Conservation (phyloP, 2,113 vertebrate genomes). For the Collichthys lucidus region DNA sequence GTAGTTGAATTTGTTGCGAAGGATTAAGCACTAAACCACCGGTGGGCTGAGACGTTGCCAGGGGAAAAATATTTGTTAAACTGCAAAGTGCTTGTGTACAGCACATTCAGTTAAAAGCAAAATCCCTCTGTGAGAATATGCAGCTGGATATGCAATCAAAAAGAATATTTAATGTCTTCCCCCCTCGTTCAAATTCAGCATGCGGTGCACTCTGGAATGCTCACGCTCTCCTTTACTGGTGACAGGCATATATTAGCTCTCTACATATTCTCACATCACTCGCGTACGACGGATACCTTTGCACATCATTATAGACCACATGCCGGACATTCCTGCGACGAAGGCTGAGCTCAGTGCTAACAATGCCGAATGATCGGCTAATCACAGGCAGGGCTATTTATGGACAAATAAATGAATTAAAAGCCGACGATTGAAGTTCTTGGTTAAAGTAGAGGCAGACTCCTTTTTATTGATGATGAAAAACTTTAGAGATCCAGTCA, state of each 20-base stretch:
- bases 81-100: conserved; percentile 84
- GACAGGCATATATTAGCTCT: conserved; percentile 70
- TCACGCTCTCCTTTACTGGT: conserved; percentile 53
- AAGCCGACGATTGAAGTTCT: conserved; percentile 48
- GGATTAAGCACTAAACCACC: conserved; percentile 78
- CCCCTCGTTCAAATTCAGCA: conserved; percentile 77
- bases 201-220: conserved; percentile 60
- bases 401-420: conserved; percentile 63
- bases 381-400: conserved; percentile 62
- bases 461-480: conserved; percentile 73
- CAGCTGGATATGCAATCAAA: conserved; percentile 82
- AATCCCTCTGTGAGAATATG: conserved; percentile 76
- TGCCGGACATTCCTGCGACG: conserved; percentile 4
- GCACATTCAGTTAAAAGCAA: conserved; percentile 81
- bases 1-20: conserved; percentile 74
- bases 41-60: conserved; percentile 78
- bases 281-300: conserved; percentile 27
- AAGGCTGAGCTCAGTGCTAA: conserved; percentile 1
- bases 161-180: conserved; percentile 82
- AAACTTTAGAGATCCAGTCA: conserved; percentile 67
- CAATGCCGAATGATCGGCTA: conserved; percentile 32
- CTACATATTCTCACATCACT: conserved; percentile 55
- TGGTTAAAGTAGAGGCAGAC: conserved; percentile 44
- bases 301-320: conserved; percentile 35
- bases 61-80: conserved; percentile 83